Evolutionary conservation across 2,113 vertebrate genomes (phyloP), one percentile per base, ranked within the genome.

Genomic region (Lagenorhynchus albirostris): DNA sequence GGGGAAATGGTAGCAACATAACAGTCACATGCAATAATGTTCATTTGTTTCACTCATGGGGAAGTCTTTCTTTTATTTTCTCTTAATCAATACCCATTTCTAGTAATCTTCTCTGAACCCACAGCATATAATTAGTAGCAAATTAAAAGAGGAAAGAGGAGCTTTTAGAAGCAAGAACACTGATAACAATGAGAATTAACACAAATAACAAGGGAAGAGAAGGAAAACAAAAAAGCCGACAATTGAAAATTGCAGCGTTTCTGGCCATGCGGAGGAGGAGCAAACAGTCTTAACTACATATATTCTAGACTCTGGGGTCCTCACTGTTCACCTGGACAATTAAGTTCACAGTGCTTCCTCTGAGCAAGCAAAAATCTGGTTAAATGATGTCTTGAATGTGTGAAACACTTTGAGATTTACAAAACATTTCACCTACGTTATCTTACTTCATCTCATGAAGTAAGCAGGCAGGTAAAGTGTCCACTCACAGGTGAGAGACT

Each of bases 61-160:
- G 47, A 91, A 80, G 53, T 13, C 58, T 89, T 73, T 87, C 70
- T 81, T 83, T 86, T 81, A 38, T 90, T 96, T 93, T 92, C 29
- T 50, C 9, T 67, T 77, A 63, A 63, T 80, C 47, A 73, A 53
- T 71, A 71, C 23, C 60, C 8, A 70, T 65, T 89, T 82, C 73
- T 89, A 89, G 20, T 71, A 65, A 91, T 77, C 76, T 86, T 81
- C 82, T 92, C 44, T 47, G 44, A 91, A 85, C 26, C 79, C 44
- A 92, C 33, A 60, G 70, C 26, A 81, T 60, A 31, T 70, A 92
- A 89, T 74, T 81, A 81, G 29, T 36, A 76, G 53, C 44, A 89
- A 65, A 89, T 80, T 58, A 44, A 58, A 93, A 80, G 21, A 93
- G 53, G 8, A 86, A 93, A 83, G 25, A 82, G 53, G 55, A 41